Percentiles rank a stretch among this genome's conserved stretches.
Conservation (phyloP, 2,113 vertebrate species). For the Thalassarche chlororhynchos region DNA sequence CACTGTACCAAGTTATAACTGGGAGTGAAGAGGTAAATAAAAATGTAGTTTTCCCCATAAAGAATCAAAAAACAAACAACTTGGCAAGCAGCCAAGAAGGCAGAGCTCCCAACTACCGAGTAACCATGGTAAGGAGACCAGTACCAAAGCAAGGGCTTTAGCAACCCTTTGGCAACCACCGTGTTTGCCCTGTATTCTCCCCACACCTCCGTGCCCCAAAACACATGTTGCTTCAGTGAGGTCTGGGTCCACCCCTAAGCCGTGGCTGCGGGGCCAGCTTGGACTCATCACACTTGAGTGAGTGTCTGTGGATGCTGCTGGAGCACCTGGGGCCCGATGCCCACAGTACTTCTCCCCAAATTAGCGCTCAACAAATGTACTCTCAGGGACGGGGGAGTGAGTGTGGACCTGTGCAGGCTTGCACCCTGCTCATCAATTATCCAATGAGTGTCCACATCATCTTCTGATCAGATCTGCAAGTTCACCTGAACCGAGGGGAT, state of each 20-base stretch:
- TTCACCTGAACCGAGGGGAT: too few relatives aligned
- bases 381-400: background rate
- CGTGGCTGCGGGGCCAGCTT: rapidly evolving
- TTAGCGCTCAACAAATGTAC: rapidly evolving
- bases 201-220: background rate
- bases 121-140: background rate
- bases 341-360: background rate
- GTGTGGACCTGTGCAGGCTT: rapidly evolving
- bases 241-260: background rate
- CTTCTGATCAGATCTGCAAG: background rate
- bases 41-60: background rate
- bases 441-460: background rate
- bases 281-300: rapidly evolving
- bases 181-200: background rate
- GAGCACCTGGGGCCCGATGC: too few relatives aligned
- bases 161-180: background rate
- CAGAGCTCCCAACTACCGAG: background rate
- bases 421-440: background rate
- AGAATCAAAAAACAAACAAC: background rate
- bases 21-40: background rate
- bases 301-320: background rate
- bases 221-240: rapidly evolving
- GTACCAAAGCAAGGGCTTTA: background rate
- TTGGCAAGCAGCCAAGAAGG: background rate
- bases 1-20: background rate